Evolutionary conservation across 2,888 invertebrate genomes (phyloP), one percentile per base, ranked within the genome.

Genomic region (Glyphotaelius pellucidus): DNA sequence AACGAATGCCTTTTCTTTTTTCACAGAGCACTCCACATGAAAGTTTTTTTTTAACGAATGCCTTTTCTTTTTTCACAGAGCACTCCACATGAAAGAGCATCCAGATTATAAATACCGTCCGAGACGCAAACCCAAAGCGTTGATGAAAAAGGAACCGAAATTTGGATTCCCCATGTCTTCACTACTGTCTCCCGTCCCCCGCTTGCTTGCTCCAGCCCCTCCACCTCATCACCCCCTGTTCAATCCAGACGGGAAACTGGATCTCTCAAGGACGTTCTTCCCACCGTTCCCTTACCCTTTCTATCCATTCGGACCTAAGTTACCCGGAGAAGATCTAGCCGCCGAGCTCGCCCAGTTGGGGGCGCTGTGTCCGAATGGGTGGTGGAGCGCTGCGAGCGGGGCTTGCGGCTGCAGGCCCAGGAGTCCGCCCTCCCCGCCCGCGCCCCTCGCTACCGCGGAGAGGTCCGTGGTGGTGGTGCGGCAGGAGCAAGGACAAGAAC

Each of bases 41-140:
- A 98, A 95, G 98, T n/a, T n/a, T n/a, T n/a, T n/a, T n/a, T n/a
- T n/a, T n/a, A n/a, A n/a, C n/a, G n/a, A 81, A 32, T 81, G 14
- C 14, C 35, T 32, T 92, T 92, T 90, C 93, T 94, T 94, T 94
- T 94, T 92, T 96, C 96, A 42, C 97, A 98, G 98, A 95, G 98
- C 98, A 80, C 96, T 98, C 19, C 98, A 98, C 96, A 98, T 98
- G 98, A 98, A 98, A 95, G 98, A 98, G 95, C 98, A 98, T 94
- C 98, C 98, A 11, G 98, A 98, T 95, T 98, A 98, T 96, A 98
- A 98, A 95, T 98, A 98, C 96, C 97, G 98, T 85, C 98, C 98
- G 19, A 96, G 98, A 91, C 96, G 98, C 94, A 98, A 98, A 95
- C 98, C 98, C 7, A 98, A 98, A 95, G 98, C 98, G 0, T 96